phyloP scores from a whole-genome alignment of 1,140 invertebrate species.

The Trypoxylus dichotomus region DNA sequence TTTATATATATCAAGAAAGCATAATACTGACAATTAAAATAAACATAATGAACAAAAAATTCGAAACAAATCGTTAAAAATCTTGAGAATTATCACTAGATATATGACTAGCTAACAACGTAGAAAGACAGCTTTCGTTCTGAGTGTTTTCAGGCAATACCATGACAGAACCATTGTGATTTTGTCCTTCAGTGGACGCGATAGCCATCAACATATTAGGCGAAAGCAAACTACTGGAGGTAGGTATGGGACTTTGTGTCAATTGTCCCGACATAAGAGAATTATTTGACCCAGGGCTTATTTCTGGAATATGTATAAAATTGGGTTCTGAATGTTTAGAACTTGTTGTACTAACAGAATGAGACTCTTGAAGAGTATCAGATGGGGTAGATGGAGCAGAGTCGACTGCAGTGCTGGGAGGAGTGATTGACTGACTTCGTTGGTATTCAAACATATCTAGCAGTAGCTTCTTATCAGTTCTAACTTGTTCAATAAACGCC shows the following conservation, averaged over 20 bases:
- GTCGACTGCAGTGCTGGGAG: conserved; percentile 46
- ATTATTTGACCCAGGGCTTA: conserved; percentile 49
- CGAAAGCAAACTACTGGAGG: conserved; percentile 38
- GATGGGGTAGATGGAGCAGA: conserved; percentile 48
- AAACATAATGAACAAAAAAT: conserved; percentile 10
- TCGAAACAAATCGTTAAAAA: conserved; percentile 38
- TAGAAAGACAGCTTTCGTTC: conserved; percentile 44
- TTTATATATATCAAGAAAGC: background rate
- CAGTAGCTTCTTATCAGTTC: conserved; percentile 46
- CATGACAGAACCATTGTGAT: conserved; percentile 36
- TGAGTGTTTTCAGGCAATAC: conserved; percentile 40
- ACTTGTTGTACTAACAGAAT: conserved; percentile 42
- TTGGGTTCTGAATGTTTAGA: conserved; percentile 46
- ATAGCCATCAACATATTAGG: conserved; percentile 43
- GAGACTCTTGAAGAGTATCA: conserved; percentile 44
- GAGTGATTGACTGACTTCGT: conserved; percentile 46
- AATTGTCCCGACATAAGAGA: conserved; percentile 49
- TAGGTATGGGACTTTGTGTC: conserved; percentile 40
- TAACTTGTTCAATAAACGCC: conserved; percentile 56
- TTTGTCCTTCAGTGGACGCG: conserved; percentile 33
- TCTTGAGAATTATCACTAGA: conserved; percentile 49
- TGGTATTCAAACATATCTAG: conserved; percentile 48
- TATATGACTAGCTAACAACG: conserved; percentile 42
- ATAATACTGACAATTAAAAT: conserved; percentile 8
- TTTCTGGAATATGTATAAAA: conserved; percentile 50